These are phyloP conservation scores for Pherbina coryleti DNA, from an alignment of 2,888 invertebrate species.

Conservation along the genomic window DNA sequence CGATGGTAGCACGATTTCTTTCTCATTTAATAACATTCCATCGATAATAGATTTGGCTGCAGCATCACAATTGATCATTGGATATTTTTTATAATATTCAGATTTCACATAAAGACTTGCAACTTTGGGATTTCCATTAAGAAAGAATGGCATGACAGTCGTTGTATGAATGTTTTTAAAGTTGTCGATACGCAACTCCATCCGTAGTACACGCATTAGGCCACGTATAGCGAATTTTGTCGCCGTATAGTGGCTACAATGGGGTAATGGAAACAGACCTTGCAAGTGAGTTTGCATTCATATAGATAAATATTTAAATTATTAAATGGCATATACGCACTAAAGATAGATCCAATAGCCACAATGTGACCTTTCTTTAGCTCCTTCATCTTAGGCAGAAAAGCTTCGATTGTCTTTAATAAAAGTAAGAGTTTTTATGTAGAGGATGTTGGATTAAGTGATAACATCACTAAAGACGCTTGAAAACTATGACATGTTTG, in stretches of 20 bases:
- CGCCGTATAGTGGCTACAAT: constrained; percentile 57
- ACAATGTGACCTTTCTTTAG: constrained; percentile 65
- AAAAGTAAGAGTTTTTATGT: neutral
- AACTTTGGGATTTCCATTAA: constrained; percentile 54
- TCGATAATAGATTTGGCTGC: constrained; percentile 50
- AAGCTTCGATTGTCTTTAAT: constrained; percentile 62
- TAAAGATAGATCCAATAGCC: constrained; percentile 62
- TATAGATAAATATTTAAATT: neutral
- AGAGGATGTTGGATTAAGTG: no score
- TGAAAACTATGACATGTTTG: no score
- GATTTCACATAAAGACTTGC: neutral
- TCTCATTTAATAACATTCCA: constrained; percentile 53
- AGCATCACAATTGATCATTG: constrained; percentile 47
- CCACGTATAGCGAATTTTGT: constrained; percentile 66
- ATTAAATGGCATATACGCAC: constrained; percentile 46
- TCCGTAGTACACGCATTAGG: constrained; percentile 59
- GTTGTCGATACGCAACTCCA: constrained; percentile 56
- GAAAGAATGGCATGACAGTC: constrained; percentile 63
- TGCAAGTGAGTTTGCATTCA: neutral
- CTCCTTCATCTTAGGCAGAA: constrained; percentile 66
- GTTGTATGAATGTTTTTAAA: constrained; percentile 53
- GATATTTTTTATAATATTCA: constrained; percentile 27
- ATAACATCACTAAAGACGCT: no score
- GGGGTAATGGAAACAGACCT: constrained; percentile 42
- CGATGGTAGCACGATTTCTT: constrained; percentile 52